Base-by-base conservation (phyloP, 2,888 invertebrate genomes). In the Phyllotreta cruciferae region DNA sequence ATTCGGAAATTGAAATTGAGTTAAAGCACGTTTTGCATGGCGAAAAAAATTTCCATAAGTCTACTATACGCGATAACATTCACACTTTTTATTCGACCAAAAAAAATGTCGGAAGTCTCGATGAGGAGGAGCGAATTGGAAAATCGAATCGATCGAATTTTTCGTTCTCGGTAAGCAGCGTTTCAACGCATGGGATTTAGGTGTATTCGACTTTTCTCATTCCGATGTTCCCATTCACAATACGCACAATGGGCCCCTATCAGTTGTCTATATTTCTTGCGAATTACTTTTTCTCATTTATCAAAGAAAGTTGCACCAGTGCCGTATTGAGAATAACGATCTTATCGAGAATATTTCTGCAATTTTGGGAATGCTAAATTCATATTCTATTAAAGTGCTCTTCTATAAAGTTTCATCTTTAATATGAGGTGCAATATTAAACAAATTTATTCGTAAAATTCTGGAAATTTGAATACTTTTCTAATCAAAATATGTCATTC, bases 401-500 rank as follows among this genome's bases (percentile, higher is more conserved):
- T n/a, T n/a, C n/a, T n/a, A n/a, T n/a, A 24, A 24, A 3, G 24
- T 24, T 24, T 4, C 24, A 24, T 24, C 24, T 24, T 24, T 24
- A 4, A 24, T 24, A 10, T 10, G 5, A 14, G 44, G 10, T n/a
- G 10, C 10, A 44, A 44, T 10, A 13, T 44, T 13, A 44, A 44
- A 44, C 44, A 14, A 10, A n/a, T 44, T 47, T 47, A 11, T 47
- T 34, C 47, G 8, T 1, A 10, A 9, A 35, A 35, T 49, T 49
- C 49, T 9, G 4, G 49, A 49, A 49, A 49, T 49, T 49, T 36
- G 36, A 49, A 49, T 49, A 49, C 49, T 49, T 49, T 49, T 49
- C 49, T 35, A 49, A 49, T 49, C 49, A 35, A 10, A 53, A 50
- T 50, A 57, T 49, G 50, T 49, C 41, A 39, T 49, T 37, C 57